These are phyloP conservation scores for Rhipidura dahli DNA, from an alignment of 2,113 vertebrate genomes.

Conservation along the genomic window DNA sequence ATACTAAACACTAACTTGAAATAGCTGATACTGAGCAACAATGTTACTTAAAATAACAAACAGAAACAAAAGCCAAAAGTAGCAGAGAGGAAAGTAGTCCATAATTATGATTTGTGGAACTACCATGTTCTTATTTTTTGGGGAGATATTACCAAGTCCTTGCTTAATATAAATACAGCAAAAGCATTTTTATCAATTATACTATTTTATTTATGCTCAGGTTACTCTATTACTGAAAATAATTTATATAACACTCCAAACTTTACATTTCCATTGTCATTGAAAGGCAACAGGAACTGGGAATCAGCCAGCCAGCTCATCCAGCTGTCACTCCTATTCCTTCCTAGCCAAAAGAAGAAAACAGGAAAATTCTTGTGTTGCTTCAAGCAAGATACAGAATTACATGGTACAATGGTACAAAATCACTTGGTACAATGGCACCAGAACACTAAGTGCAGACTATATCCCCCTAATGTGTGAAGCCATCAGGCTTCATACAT, in stretches of 20 bases:
- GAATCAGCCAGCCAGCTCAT: background rate
- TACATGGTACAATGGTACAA: background rate
- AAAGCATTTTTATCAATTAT: background rate
- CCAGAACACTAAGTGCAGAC: background rate
- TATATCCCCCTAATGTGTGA: background rate
- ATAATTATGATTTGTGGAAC: background rate
- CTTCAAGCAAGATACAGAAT: background rate
- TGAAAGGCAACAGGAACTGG: background rate
- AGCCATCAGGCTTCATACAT: background rate
- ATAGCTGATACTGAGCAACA: background rate
- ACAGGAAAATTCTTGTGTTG: background rate
- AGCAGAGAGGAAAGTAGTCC: background rate
- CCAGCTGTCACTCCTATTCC: background rate
- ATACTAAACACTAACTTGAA: slow-evolving; percentile 3
- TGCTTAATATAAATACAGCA: background rate
- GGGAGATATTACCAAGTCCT: background rate
- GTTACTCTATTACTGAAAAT: background rate
- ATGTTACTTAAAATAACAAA: background rate
- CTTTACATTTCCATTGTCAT: background rate
- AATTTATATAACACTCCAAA: background rate
- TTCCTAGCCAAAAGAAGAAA: background rate
- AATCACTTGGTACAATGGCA: background rate
- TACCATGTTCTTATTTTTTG: background rate
- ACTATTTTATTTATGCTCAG: background rate
- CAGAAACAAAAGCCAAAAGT: background rate